A percentile compares a stretch with the other conserved stretches of the same genome.
Evolutionary conservation across 2,888 invertebrate genomes (phyloP).

Genomic region (Macaria notata): DNA sequence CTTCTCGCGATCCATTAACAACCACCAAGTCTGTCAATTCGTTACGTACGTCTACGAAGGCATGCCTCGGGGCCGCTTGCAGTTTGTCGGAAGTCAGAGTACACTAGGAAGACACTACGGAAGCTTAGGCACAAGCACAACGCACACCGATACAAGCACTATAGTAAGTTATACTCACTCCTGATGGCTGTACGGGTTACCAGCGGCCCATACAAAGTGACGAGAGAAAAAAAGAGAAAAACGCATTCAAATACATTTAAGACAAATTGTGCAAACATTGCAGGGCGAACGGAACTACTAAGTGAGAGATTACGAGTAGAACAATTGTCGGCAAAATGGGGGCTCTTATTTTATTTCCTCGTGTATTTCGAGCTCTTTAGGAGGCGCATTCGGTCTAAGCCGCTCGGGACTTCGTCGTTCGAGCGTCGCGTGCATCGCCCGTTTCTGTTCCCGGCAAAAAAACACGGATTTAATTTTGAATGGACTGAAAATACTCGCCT

Average conservation of each 20-base stretch:
- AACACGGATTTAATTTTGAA: conserved; percentile 53
- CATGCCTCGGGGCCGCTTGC: conserved; percentile 73
- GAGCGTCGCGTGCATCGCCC: conserved; percentile 68
- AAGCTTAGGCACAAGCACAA: conserved; percentile 81
- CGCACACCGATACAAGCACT: conserved; percentile 80
- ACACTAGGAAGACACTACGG: conserved; percentile 74
- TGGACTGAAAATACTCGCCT: conserved; percentile 40
- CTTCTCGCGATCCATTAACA: conserved; percentile 38
- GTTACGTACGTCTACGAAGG: conserved; percentile 53
- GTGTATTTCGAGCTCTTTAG: conserved; percentile 75
- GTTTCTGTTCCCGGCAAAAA: conserved; percentile 63
- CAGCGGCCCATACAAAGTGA: conserved; percentile 87
- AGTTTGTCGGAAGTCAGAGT: conserved; percentile 67
- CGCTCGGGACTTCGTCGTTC: conserved; percentile 66
- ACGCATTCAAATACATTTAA: conserved; percentile 83
- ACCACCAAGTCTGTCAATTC: conserved; percentile 62
- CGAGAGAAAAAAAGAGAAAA: conserved; percentile 84
- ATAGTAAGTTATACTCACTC: conserved; percentile 86
- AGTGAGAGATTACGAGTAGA: conserved; percentile 82
- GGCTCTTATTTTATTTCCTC: conserved; percentile 74
- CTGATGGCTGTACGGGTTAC: conserved; percentile 85
- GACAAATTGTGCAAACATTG: conserved; percentile 83
- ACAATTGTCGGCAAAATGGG: conserved; percentile 76
- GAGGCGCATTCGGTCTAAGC: conserved; percentile 72
- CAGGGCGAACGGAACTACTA: conserved; percentile 83